A percentile compares a stretch with the other conserved stretches of the same genome.
These are phyloP conservation scores for Grallaria varia DNA, from an alignment of 2,113 vertebrate genomes.

Conservation along the genomic window DNA sequence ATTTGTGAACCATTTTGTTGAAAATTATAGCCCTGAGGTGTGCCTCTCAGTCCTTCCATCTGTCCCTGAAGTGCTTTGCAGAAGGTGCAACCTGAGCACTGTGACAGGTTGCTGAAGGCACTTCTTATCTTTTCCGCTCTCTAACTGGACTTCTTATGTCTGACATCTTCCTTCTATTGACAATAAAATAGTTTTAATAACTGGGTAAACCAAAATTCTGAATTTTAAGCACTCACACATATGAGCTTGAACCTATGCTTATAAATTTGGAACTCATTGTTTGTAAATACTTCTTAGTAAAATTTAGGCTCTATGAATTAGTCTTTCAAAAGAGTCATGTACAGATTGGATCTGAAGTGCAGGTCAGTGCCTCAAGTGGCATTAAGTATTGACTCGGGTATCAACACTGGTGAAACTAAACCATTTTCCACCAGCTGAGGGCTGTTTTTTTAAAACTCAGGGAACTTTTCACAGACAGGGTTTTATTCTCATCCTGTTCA, in stretches of 20 bases:
- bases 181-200: neutral
- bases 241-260: neutral
- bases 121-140: neutral
- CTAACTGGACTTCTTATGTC: neutral
- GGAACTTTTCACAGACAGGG: neutral
- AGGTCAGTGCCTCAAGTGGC: neutral
- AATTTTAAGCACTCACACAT: neutral
- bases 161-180: neutral
- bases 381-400: neutral
- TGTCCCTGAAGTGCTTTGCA: neutral
- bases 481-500: neutral
- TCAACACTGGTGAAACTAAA: neutral
- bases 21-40: neutral
- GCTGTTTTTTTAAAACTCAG: neutral
- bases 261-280: neutral
- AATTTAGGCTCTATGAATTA: neutral
- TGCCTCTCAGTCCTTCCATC: neutral
- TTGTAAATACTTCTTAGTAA: neutral
- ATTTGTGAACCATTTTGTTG: neutral
- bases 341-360: neutral
- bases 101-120: neutral
- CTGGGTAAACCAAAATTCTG: neutral
- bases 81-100: neutral
- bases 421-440: slow-evolving; percentile 4
- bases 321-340: neutral